Base-by-base conservation (phyloP, 2,113 vertebrate genomes). In the Hemichromis elongatus region DNA sequence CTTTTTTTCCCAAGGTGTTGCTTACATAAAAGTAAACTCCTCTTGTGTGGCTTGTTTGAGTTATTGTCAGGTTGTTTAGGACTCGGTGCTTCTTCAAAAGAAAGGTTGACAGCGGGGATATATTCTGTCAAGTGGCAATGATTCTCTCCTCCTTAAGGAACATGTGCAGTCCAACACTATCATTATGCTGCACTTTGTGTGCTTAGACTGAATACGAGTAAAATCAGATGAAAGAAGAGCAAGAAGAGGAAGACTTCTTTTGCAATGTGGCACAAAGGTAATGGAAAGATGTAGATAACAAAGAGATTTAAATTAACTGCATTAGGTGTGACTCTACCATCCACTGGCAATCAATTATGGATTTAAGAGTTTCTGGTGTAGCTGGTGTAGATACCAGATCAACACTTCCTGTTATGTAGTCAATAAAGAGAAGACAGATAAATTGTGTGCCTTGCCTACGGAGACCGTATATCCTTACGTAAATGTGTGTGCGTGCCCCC, bases 11-110 rank as follows among this genome's bases (percentile, higher is more conserved):
- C 16, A 50, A 75, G 18, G 54, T 84, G 45, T 70, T 83, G 81
- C 56, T 79, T 57, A 7, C 13, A 3, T 61, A 61, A 80, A n/a
- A 9, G 37, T 66, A 63, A 52, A 80, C 52, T 45, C 24, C 4
- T 82, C 59, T 47, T 50, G 18, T 83, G 78, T 33, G 61, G 81
- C 50, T 63, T 88, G 86, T 85, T 88, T 90, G 50, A 90, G 70
- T 9, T 16, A 2, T 40, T 59, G 77, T 82, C 66, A 56, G 77
- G 37, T 14, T 87, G 24, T 89, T 89, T 84, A 12, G 61, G 18
- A 45, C 24, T 80, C 0, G 1, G 24, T 28, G 8, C 5, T 63
- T 75, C 88, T 77, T 78, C 9, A 66, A 24, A 66, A 80, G 18
- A 16, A 56, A 13, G 73, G 52, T 47, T 61, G n/a, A 83, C n/a